Evolutionary conservation across 1,140 invertebrate genomes (phyloP).

Genomic region (Reticulitermes speratus): DNA sequence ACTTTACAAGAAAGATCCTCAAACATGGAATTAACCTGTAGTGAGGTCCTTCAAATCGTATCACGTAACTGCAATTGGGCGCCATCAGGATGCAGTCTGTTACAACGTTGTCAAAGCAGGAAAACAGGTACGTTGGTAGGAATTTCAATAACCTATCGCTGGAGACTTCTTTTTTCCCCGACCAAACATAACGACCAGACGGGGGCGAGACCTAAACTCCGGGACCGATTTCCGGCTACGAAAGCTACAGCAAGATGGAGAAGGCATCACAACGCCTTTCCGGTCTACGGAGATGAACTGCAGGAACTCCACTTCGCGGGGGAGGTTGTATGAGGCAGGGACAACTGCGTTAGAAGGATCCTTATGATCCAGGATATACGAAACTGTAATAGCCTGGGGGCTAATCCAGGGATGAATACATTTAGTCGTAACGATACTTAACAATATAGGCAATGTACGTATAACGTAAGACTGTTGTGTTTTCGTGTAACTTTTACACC

Average conservation of each 20-base stretch:
- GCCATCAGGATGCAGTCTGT: background rate
- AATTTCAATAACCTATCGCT: constrained; percentile 2
- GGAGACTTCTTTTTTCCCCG: background rate
- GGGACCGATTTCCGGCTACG: background rate
- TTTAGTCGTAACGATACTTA: too few species aligned
- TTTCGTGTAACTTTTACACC: too few species aligned
- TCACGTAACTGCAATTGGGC: background rate
- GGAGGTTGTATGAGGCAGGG: too few species aligned
- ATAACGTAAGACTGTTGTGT: too few species aligned
- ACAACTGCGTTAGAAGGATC: too few species aligned
- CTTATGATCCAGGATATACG: too few species aligned
- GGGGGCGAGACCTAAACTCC: background rate
- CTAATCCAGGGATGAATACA: too few species aligned
- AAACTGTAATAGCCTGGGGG: too few species aligned
- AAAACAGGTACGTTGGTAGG: background rate
- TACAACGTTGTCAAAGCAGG: background rate
- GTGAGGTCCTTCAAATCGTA: too few species aligned
- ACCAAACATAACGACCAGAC: background rate
- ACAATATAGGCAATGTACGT: too few species aligned
- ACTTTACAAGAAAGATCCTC: too few species aligned
- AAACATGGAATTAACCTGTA: too few species aligned
- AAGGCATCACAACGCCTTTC: background rate
- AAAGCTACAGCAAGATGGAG: background rate
- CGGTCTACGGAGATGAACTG: background rate
- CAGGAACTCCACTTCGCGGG: background rate